Evolutionary conservation across 2,888 invertebrate species (phyloP), one percentile per base, ranked within the genome.

Genomic region (Plagodis pulveraria): DNA sequence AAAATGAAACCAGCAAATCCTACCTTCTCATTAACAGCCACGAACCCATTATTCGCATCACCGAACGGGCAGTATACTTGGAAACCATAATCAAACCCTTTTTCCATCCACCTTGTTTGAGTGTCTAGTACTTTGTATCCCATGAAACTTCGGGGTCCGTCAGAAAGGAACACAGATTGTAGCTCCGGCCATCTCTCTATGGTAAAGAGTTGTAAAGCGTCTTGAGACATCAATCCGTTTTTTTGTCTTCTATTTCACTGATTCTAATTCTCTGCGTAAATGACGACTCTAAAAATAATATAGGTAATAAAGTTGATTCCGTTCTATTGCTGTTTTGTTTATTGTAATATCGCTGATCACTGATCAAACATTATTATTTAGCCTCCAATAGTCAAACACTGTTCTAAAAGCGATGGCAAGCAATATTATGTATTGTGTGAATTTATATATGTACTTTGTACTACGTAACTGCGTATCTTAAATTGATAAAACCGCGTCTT

Each of bases 31-130:
- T 81, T 81, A 6, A 86, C 54, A 22, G 81, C 83, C 0, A 88
- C 77, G 61, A 87, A 83, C 35, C 91, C 93, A 65, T 84, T 83
- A 2, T 68, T 49, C 36, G 84, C 72, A 51, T 89, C 78, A 38
- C 89, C 91, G 40, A 76, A 75, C 1, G 91, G 91, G 49, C 89
- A 87, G 57, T 82, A 91, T 10, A 93, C 85, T 67, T 80, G 78
- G 54, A 90, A 80, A 10, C 74, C 76, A 48, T 81, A 73, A 11
- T 73, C 60, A 5, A 78, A 67, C 0, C 83, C 73, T 42, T 70
- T 65, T 33, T 76, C 72, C 1, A 76, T 58, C 80, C 89, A 87
- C 22, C 70, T 65, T 46, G 80, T 78, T 54, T 85, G 83, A 45
- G 81, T 87, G 35, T 86, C 77, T 33, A 94, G 66, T 38, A 85